A percentile compares a stretch with the other conserved stretches of the same genome.
Evolutionary conservation across 2,888 invertebrate genomes (phyloP).

Genomic region (Tyria jacobaeae): DNA sequence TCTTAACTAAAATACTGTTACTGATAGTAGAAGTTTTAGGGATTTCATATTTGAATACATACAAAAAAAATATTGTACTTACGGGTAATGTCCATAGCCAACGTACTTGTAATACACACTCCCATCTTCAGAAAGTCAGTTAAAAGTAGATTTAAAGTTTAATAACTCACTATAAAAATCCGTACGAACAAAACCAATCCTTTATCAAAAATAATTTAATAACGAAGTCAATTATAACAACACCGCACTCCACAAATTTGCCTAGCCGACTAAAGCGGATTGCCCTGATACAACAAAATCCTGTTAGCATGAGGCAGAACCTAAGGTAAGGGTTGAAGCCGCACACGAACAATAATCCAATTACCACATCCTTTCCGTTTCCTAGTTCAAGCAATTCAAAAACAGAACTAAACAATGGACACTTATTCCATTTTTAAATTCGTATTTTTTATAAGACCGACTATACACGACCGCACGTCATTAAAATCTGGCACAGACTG

Average conservation of each 20-base stretch:
- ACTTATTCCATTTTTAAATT: slow-evolving; percentile 35
- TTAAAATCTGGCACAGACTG: slow-evolving; percentile 56
- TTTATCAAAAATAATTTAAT: slow-evolving; percentile 24
- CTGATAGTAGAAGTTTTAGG: neutral
- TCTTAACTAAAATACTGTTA: neutral
- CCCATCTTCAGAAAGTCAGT: slow-evolving; percentile 64
- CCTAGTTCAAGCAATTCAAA: slow-evolving; percentile 25
- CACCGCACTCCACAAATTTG: slow-evolving; percentile 47
- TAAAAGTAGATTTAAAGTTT: slow-evolving; percentile 19
- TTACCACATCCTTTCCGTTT: slow-evolving; percentile 57
- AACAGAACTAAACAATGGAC: slow-evolving; percentile 23
- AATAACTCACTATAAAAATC: slow-evolving; percentile 19
- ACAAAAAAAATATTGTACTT: slow-evolving; percentile 60
- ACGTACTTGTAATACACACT: slow-evolving; percentile 74
- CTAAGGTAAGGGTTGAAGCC: slow-evolving; percentile 68
- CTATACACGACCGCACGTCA: slow-evolving; percentile 59
- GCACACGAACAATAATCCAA: slow-evolving; percentile 63
- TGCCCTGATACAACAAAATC: slow-evolving; percentile 58
- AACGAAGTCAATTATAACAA: slow-evolving; percentile 40
- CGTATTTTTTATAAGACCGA: slow-evolving; percentile 21
- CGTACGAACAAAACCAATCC: slow-evolving; percentile 20
- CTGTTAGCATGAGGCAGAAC: slow-evolving; percentile 53
- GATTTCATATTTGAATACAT: neutral
- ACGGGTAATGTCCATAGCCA: slow-evolving; percentile 82
- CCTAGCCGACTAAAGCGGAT: slow-evolving; percentile 48